phyloP scores from a whole-genome alignment of 2,888 invertebrate species.

The Cryptus viduatorius region DNA sequence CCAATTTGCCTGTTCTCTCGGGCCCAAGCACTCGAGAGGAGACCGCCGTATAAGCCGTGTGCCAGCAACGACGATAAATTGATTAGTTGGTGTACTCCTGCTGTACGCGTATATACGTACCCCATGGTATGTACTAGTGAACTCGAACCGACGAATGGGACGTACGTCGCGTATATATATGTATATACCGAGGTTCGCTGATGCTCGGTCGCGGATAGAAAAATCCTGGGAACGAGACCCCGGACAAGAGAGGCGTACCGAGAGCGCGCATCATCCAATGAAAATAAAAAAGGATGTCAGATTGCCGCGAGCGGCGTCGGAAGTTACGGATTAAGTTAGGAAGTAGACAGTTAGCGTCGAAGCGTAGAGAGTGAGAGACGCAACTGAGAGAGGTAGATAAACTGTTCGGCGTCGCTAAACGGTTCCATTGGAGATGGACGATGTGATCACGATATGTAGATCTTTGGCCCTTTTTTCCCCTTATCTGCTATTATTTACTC shows the following conservation, averaged over 20 bases:
- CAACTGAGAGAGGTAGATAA: constrained; percentile 73
- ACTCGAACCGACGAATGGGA: constrained; percentile 8
- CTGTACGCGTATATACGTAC: constrained; percentile 9
- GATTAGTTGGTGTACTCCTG: constrained; percentile 80
- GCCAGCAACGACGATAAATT: constrained; percentile 82
- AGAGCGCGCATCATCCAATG: constrained; percentile 80
- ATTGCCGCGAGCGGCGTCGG: constrained; percentile 84
- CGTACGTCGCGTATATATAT: neutral
- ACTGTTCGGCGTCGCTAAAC: constrained; percentile 58
- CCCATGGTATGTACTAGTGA: neutral
- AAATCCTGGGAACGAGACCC: constrained; percentile 85
- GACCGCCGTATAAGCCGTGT: constrained; percentile 58
- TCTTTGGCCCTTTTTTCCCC: constrained; percentile 20
- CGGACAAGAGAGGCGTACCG: constrained; percentile 64
- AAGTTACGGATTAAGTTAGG: constrained; percentile 85
- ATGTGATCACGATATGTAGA: constrained; percentile 14
- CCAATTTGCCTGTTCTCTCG: constrained; percentile 68
- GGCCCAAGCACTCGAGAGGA: constrained; percentile 53
- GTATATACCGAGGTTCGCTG: neutral
- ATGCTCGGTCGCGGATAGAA: constrained; percentile 78
- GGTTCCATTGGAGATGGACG: constrained; percentile 41
- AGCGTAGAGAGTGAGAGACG: constrained; percentile 71
- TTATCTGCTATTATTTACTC: neutral
- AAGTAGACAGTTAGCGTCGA: constrained; percentile 84
- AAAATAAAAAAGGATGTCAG: constrained; percentile 85